These are phyloP conservation scores for Solenodon paradoxus DNA, from an alignment of 2,113 vertebrate genomes.

Conservation along the genomic window DNA sequence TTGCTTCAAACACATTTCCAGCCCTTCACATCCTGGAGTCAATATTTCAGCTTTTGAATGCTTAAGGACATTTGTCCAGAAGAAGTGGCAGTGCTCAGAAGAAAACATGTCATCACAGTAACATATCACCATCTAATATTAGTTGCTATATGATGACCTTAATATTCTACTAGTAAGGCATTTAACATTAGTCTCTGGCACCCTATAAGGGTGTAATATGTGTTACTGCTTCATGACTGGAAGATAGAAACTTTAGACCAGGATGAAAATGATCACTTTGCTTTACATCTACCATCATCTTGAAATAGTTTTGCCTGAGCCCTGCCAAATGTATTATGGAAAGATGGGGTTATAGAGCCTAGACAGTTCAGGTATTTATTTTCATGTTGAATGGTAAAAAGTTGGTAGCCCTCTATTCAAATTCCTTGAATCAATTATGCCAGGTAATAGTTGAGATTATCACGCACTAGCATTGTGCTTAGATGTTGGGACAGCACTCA, in stretches of 20 bases:
- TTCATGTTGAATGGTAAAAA: neutral
- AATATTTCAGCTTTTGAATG: neutral
- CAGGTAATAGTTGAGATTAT: neutral
- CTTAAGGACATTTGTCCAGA: neutral
- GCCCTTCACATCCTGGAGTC: neutral
- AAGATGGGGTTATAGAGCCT: neutral
- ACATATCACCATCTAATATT: neutral
- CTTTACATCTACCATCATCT: neutral
- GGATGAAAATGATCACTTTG: neutral
- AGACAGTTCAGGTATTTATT: neutral
- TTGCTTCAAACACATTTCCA: neutral
- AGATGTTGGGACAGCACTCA: neutral
- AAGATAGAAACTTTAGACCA: neutral
- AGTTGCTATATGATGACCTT: neutral
- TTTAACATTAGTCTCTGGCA: neutral
- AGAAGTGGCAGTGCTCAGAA: neutral
- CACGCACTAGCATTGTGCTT: neutral
- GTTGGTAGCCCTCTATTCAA: neutral
- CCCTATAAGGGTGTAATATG: neutral
- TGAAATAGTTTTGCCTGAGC: neutral
- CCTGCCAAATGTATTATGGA: neutral
- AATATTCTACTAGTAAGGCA: neutral
- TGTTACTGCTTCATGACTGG: neutral
- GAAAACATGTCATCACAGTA: constrained; percentile 2
- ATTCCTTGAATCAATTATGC: neutral